Conservation (phyloP, 2,888 invertebrate species). For the Agrotis puta region DNA sequence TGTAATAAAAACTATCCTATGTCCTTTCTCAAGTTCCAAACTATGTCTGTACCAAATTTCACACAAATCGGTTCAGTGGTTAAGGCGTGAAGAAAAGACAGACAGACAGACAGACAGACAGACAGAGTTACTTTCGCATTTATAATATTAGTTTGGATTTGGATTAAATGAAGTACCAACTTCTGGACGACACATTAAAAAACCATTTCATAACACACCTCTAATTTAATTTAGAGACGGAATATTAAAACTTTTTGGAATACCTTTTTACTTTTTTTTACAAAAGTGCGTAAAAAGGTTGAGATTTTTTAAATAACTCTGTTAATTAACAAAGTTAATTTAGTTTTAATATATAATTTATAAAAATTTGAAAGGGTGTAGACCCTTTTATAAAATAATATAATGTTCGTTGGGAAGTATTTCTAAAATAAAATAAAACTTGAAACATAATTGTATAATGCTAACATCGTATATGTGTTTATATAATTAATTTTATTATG, state of each 20-base stretch:
- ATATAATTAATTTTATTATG: no score
- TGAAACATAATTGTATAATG: not conserved
- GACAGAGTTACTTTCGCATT: no score
- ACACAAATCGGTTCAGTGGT: no score
- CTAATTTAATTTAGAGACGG: constrained; percentile 6
- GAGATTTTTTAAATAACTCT: constrained; percentile 48
- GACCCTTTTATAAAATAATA: not conserved
- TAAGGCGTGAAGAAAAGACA: no score
- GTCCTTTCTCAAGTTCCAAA: no score
- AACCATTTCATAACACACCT: constrained; percentile 7
- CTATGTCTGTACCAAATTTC: no score
- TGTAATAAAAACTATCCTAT: no score
- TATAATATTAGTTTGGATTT: no score
- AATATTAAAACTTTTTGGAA: constrained; percentile 26
- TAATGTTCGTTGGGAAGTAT: not conserved
- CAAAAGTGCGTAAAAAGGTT: constrained; percentile 14
- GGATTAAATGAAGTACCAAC: not conserved
- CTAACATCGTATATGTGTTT: no score
- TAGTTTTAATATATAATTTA: constrained; percentile 15
- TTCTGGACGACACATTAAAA: not conserved
- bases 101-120: no score
- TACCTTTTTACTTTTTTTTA: constrained; percentile 31
- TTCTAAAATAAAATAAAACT: constrained; percentile 3
- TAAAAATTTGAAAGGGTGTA: constrained; percentile 8
- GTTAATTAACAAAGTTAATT: constrained; percentile 44